Evolutionary conservation across 2,113 vertebrate species (phyloP).

Genomic region (Pycnonotus jocosus): DNA sequence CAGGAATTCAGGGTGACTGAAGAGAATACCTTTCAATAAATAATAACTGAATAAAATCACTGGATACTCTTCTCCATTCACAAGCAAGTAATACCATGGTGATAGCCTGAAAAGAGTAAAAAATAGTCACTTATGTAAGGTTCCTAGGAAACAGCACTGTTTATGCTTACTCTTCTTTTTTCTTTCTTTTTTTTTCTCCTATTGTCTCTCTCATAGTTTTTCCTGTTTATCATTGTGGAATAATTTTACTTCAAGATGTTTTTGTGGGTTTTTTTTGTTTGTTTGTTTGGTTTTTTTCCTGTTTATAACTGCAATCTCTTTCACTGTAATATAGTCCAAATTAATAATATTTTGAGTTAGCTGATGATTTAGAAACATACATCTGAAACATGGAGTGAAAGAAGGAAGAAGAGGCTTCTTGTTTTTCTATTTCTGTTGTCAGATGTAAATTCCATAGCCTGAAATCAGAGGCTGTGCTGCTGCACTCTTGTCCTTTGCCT

Average conservation of each 20-base stretch:
- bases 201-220: not conserved
- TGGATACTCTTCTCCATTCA: not conserved
- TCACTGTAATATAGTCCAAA: not conserved
- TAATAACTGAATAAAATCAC: not conserved
- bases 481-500: not conserved
- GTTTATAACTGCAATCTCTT: not conserved
- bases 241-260: not conserved
- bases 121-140: not conserved
- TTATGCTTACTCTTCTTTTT: not conserved
- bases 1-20: not conserved
- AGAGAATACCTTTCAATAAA: not conserved
- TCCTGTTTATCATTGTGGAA: not conserved
- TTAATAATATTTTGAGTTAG: not conserved
- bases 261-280: not conserved
- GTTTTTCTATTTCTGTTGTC: not conserved
- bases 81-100: not conserved
- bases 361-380: not conserved
- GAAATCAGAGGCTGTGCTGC: not conserved
- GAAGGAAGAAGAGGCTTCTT: not conserved
- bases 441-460: not conserved
- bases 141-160: not conserved
- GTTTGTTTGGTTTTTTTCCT: too few species aligned
- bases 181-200: not conserved
- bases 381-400: not conserved
- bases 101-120: not conserved